Conservation (phyloP, 1,140 invertebrate genomes). For the Achatina immaculata region DNA sequence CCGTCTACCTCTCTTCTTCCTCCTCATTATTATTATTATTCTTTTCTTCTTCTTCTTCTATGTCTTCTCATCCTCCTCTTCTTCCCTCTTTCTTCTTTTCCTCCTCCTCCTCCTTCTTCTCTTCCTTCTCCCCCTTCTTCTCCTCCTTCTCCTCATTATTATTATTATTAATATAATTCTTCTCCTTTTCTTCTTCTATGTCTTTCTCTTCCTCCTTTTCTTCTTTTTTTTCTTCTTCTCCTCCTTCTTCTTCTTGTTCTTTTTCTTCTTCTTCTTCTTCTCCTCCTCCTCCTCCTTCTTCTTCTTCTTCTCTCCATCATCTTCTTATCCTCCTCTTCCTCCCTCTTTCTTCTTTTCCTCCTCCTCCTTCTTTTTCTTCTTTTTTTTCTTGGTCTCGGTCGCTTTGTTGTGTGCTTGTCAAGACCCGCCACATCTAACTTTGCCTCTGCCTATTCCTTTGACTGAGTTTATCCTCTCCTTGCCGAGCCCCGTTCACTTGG, state of each 20-base stretch:
- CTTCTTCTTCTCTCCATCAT: background rate
- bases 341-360: background rate
- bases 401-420: background rate
- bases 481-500: too few species aligned
- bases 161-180: too few species aligned
- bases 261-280: background rate
- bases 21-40: background rate
- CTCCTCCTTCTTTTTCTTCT: background rate
- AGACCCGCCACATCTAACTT: too few species aligned
- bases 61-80: background rate
- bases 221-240: background rate
- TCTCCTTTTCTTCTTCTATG: background rate
- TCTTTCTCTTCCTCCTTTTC: background rate
- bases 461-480: too few species aligned
- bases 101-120: background rate
- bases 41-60: background rate
- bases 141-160: slow-evolving; percentile 13
- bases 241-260: background rate
- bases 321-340: background rate
- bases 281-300: background rate
- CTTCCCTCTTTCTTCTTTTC: background rate
- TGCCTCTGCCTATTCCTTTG: too few species aligned
- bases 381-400: background rate
- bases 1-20: background rate
- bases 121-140: background rate